phyloP scores from a whole-genome alignment of 2,888 invertebrate genomes.

The Lamproptera curius region DNA sequence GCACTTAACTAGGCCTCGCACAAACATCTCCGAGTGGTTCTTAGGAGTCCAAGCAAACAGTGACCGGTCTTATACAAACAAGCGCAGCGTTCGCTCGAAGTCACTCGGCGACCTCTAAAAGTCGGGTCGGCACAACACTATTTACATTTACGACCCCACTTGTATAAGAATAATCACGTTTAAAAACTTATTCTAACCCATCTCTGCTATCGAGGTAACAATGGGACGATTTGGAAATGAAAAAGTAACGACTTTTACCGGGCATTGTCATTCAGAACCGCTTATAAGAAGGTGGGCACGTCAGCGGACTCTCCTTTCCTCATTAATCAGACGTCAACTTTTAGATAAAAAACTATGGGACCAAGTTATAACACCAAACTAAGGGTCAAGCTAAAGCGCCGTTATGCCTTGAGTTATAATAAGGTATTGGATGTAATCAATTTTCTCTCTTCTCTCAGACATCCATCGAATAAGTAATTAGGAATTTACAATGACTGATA shows the following conservation, averaged over 20 bases:
- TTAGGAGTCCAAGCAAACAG: constrained; percentile 66
- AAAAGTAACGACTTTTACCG: constrained; percentile 39
- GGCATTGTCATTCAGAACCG: constrained; percentile 59
- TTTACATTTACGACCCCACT: constrained; percentile 62
- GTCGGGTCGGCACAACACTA: constrained; percentile 52
- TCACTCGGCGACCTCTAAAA: constrained; percentile 49
- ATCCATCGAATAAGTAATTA: too few species aligned
- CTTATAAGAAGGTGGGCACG: constrained; percentile 52
- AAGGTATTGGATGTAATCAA: too few species aligned
- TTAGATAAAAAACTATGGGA: constrained; percentile 52
- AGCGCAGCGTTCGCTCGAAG: constrained; percentile 37
- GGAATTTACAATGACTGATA: too few species aligned
- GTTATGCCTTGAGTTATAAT: too few species aligned
- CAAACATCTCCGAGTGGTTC: constrained; percentile 69
- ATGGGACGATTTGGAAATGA: constrained; percentile 20
- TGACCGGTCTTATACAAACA: constrained; percentile 73
- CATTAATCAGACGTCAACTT: constrained; percentile 69
- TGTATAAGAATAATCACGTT: constrained; percentile 53
- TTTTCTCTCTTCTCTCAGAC: too few species aligned
- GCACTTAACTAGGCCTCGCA: constrained; percentile 51
- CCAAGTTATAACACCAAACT: constrained; percentile 3
- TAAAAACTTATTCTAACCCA: constrained; percentile 9
- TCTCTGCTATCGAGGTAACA: constrained; percentile 21
- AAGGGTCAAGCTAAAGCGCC: constrained; percentile 31
- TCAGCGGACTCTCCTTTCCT: constrained; percentile 48